Conservation (phyloP, 2,888 invertebrate species). For the Spodoptera picta region DNA sequence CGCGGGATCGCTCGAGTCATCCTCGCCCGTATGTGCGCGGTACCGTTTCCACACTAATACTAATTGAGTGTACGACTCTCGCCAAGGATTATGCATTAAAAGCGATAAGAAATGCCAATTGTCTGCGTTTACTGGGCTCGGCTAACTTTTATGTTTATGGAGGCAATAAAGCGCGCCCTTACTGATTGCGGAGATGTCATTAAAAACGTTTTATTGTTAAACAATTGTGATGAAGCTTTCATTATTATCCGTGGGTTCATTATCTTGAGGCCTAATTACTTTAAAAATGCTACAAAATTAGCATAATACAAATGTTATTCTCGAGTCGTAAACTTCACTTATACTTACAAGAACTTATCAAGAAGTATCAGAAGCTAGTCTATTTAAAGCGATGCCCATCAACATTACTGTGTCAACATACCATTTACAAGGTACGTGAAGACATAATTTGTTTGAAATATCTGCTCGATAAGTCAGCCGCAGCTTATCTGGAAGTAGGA, state of each 20-base stretch:
- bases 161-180: slow-evolving; percentile 38
- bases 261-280: not conserved
- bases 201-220: slow-evolving; percentile 47
- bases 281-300: too few relatives aligned
- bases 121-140: slow-evolving; percentile 54
- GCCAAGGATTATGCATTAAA: slow-evolving; percentile 62
- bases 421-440: too few relatives aligned
- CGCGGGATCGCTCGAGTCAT: not conserved
- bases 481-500: too few relatives aligned
- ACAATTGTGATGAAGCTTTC: slow-evolving; percentile 37
- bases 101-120: slow-evolving; percentile 63
- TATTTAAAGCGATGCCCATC: too few relatives aligned
- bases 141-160: slow-evolving; percentile 54
- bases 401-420: too few relatives aligned
- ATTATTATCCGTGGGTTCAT: slow-evolving; percentile 6
- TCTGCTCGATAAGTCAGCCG: too few relatives aligned
- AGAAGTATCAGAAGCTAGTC: too few relatives aligned
- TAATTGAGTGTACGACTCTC: slow-evolving; percentile 54
- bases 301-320: too few relatives aligned
- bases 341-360: too few relatives aligned
- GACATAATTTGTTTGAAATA: too few relatives aligned
- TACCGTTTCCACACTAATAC: slow-evolving; percentile 38
- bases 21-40: slow-evolving; percentile 19
- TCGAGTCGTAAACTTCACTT: too few relatives aligned
- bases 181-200: slow-evolving; percentile 45